Evolutionary conservation across 2,888 invertebrate genomes (phyloP).

Genomic region (Bedellia somnulentella): DNA sequence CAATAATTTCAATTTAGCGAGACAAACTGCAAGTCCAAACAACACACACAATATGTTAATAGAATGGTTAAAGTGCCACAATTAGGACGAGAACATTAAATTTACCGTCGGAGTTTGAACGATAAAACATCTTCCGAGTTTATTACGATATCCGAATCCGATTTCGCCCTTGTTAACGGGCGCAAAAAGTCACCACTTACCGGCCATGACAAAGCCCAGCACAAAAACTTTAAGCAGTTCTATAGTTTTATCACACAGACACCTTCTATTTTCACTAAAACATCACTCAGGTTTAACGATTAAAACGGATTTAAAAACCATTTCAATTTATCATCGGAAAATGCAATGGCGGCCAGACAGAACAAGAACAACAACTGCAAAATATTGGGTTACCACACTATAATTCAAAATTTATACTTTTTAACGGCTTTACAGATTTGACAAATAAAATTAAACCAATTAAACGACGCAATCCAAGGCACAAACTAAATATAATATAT

Average conservation of each 20-base stretch:
- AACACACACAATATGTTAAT: too few relatives aligned
- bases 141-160: constrained; percentile 57
- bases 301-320: constrained; percentile 61
- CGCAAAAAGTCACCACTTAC: constrained; percentile 69
- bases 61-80: constrained; percentile 31
- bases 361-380: constrained; percentile 54
- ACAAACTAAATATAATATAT: too few relatives aligned
- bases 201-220: constrained; percentile 77
- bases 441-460: too few relatives aligned
- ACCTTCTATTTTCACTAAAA: constrained; percentile 54
- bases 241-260: constrained; percentile 56
- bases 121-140: constrained; percentile 62
- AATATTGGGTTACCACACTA: constrained; percentile 33
- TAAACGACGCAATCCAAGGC: too few relatives aligned
- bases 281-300: constrained; percentile 60
- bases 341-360: constrained; percentile 61
- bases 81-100: constrained; percentile 46
- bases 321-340: constrained; percentile 60
- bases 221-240: constrained; percentile 57
- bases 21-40: too few relatives aligned
- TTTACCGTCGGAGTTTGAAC: constrained; percentile 63
- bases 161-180: constrained; percentile 61
- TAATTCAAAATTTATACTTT: too few relatives aligned
- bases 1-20: too few relatives aligned
- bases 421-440: too few relatives aligned